Evolutionary conservation across 2,113 vertebrate species (phyloP).

Genomic region (Tragelaphus strepsiceros): DNA sequence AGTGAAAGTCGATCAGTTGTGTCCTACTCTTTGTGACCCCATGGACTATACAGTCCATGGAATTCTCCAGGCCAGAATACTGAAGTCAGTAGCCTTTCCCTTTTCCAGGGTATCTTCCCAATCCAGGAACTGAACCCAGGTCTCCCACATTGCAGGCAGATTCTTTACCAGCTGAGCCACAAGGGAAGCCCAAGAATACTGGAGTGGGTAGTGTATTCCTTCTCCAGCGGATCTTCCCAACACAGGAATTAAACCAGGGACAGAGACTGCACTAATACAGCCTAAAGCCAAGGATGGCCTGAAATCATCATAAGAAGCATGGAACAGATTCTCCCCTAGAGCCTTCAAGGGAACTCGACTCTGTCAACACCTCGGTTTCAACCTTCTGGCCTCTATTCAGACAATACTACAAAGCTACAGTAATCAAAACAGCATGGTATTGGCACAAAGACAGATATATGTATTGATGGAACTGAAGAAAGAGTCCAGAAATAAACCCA

Average conservation of each 20-base stretch:
- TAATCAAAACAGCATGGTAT: background rate
- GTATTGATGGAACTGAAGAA: background rate
- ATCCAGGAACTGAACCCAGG: background rate
- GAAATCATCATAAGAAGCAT: background rate
- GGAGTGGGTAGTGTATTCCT: background rate
- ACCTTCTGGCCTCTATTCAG: background rate
- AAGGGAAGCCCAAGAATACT: background rate
- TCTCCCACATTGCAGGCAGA: background rate
- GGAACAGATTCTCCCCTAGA: background rate
- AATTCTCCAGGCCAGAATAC: background rate
- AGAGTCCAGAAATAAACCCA: background rate
- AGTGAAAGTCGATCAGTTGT: accelerated
- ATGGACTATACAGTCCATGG: background rate
- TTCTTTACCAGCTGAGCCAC: background rate
- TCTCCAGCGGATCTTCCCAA: background rate
- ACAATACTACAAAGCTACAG: background rate
- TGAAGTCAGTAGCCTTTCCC: background rate
- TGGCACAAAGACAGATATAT: background rate
- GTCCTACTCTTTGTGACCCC: background rate
- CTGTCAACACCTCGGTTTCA: background rate
- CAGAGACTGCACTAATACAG: background rate
- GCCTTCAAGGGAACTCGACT: accelerated
- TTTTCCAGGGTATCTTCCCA: background rate
- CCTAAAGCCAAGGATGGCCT: background rate
- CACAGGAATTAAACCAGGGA: background rate